Percentiles rank a stretch among this genome's conserved stretches.
Conservation (phyloP, 2,113 vertebrate genomes). For the Furnarius figulus region DNA sequence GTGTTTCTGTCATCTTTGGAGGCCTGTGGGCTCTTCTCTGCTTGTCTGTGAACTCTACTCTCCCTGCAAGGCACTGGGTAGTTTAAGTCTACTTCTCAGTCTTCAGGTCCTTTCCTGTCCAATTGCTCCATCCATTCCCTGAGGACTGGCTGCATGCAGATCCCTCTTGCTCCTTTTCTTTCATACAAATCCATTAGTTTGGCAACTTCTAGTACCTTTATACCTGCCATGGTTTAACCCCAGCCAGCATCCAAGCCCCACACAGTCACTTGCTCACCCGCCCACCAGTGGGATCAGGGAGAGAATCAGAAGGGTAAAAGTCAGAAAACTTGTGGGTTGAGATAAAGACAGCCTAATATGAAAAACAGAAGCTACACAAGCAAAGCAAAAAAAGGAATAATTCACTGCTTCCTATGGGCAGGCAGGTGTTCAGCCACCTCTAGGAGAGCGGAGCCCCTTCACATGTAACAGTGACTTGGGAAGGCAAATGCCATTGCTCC, state of each 20-base stretch:
- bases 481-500: rapidly evolving
- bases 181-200: neutral
- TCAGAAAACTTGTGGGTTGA: rapidly evolving
- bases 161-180: neutral
- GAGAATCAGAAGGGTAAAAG: neutral
- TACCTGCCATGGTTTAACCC: neutral
- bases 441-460: neutral
- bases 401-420: neutral
- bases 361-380: neutral
- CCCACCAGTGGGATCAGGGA: neutral
- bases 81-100: neutral
- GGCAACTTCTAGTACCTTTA: neutral
- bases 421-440: neutral
- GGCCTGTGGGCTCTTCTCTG: neutral
- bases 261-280: rapidly evolving
- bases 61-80: neutral
- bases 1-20: neutral
- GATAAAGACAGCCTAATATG: neutral
- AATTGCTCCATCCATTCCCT: neutral
- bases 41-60: neutral
- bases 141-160: neutral
- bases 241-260: neutral
- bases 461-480: rapidly evolving
- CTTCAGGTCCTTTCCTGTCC: neutral
- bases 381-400: neutral